Evolutionary conservation across 2,113 vertebrate species (phyloP).

Genomic region (Gymnorhina tibicen): DNA sequence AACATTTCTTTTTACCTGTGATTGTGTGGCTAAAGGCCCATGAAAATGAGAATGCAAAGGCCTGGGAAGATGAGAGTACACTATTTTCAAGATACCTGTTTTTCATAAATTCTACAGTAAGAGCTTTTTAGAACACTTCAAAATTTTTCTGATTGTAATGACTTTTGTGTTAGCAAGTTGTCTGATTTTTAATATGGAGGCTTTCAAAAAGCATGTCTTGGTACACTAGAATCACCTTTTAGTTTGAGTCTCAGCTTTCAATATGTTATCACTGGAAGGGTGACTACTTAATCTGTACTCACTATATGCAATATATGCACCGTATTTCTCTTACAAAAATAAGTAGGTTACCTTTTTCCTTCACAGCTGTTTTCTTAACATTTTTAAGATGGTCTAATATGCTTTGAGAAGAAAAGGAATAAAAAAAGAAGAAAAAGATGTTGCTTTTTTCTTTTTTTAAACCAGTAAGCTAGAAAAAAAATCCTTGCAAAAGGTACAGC

Average conservation of each 20-base stretch:
- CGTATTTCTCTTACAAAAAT: neutral
- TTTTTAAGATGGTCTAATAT: neutral
- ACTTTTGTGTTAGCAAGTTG: neutral
- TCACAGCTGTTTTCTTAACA: neutral
- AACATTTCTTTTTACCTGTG: neutral
- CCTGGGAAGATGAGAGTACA: neutral
- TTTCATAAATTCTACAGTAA: neutral
- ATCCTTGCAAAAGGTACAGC: neutral
- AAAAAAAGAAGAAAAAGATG: neutral
- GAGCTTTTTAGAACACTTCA: neutral
- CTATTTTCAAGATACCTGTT: neutral
- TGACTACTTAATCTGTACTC: neutral
- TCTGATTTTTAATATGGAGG: neutral
- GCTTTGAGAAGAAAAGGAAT: neutral
- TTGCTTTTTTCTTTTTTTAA: neutral
- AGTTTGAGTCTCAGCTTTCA: neutral
- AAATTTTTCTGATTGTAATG: neutral
- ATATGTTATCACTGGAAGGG: neutral
- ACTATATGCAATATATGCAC: neutral
- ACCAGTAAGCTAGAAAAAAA: neutral
- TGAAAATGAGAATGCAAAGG: neutral
- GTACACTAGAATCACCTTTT: neutral
- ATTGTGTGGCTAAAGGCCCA: neutral
- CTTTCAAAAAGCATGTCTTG: neutral
- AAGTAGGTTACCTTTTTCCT: neutral